These are phyloP conservation scores for Montipora cactus DNA, from an alignment of 64 coral and sea anemone species.

Conservation along the genomic window DNA sequence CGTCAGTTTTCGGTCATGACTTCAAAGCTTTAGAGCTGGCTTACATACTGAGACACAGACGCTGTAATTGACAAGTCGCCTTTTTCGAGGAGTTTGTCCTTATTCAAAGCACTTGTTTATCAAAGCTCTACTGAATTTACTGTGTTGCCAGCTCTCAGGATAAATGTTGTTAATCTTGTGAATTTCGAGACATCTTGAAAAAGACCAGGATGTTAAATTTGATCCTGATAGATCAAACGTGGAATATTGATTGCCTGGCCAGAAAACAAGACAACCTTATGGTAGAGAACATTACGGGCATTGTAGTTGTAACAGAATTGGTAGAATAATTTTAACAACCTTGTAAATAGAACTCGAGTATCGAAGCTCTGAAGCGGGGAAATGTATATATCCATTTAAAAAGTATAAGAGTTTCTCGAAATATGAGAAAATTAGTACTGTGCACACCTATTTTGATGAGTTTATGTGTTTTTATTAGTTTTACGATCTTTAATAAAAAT, in stretches of 20 bases:
- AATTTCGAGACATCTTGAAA: no score
- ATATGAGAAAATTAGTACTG: not conserved
- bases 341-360: constrained; percentile 37
- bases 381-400: constrained; percentile 44
- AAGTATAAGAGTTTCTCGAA: constrained; percentile 8
- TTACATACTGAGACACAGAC: no score
- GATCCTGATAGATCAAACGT: not conserved
- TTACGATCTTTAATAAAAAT: constrained; percentile 34
- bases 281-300: not conserved
- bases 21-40: no score
- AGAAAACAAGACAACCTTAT: no score
- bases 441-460: constrained; percentile 13
- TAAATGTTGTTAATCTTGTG: no score
- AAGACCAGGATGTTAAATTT: no score
- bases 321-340: constrained; percentile 32
- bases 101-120: no score
- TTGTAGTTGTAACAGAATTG: not conserved
- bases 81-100: no score
- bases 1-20: no score
- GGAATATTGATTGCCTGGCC: not conserved
- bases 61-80: no score
- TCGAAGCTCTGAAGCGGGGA: not conserved
- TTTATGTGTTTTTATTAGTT: constrained; percentile 23
- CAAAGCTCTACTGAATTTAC: no score
- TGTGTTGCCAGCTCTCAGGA: no score